Conservation (phyloP, 1,140 invertebrate species). For the Tetramorium simillimum region DNA sequence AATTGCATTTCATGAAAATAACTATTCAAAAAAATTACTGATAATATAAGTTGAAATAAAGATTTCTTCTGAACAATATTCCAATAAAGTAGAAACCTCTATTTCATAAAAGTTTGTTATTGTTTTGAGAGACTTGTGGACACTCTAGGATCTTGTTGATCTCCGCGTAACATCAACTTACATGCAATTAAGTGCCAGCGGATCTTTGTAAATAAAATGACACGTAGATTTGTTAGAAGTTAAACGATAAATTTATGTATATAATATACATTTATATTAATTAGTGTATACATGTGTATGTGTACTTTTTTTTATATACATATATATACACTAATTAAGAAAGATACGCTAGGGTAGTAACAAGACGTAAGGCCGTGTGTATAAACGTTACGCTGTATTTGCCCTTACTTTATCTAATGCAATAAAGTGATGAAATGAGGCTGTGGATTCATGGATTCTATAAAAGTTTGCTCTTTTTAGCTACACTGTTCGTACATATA, state of each 20-base stretch:
- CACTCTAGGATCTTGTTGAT: background rate
- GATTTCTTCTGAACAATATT: background rate
- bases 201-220: slow-evolving; percentile 36
- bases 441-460: background rate
- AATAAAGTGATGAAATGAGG: slow-evolving; percentile 16
- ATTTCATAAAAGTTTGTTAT: background rate
- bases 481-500: background rate
- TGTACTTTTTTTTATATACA: background rate
- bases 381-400: slow-evolving; percentile 7
- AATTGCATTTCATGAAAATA: background rate
- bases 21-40: background rate
- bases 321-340: slow-evolving; percentile 9
- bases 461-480: background rate
- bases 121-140: background rate
- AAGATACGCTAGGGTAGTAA: background rate
- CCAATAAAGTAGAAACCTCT: background rate
- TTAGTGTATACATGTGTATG: background rate
- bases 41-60: background rate
- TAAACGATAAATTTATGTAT: background rate
- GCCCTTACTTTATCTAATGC: background rate
- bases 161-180: background rate
- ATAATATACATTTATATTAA: background rate
- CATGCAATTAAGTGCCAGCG: background rate
- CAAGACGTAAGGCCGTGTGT: background rate
- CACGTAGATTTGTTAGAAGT: background rate